These are phyloP conservation scores for Apamea anceps DNA, from an alignment of 2,888 invertebrate genomes.

Conservation along the genomic window DNA sequence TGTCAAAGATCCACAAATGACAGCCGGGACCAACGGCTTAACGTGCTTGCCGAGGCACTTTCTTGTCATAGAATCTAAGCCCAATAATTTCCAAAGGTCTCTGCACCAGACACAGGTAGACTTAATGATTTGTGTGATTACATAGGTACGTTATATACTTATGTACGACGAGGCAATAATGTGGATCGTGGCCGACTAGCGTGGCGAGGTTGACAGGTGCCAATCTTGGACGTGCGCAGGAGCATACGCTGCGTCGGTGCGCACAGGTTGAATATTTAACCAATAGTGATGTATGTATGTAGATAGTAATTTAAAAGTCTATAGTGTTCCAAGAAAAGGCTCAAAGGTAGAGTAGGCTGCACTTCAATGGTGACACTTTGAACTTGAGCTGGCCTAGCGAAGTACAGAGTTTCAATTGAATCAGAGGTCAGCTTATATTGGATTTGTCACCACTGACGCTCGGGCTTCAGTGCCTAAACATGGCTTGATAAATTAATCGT, in stretches of 20 bases:
- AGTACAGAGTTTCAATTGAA: neutral
- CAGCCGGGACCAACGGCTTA: no score
- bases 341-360: neutral
- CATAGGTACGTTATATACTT: slow-evolving; percentile 41
- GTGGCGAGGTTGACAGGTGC: slow-evolving; percentile 87
- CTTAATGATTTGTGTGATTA: slow-evolving; percentile 62
- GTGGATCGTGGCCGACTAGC: slow-evolving; percentile 74
- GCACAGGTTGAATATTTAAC: slow-evolving; percentile 63
- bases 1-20: no score
- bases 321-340: neutral
- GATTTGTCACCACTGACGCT: no score
- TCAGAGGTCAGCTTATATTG: no score
- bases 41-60: no score
- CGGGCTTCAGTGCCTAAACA: no score
- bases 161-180: slow-evolving; percentile 63
- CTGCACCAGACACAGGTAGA: slow-evolving; percentile 5
- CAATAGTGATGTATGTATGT: neutral
- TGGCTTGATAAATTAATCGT: no score
- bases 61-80: neutral
- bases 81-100: slow-evolving; percentile 45
- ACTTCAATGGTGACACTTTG: neutral
- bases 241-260: slow-evolving; percentile 67
- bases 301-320: neutral
- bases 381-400: neutral
- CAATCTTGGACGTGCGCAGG: slow-evolving; percentile 85